A percentile compares a stretch with the other conserved stretches of the same genome.
phyloP scores from a whole-genome alignment of 2,113 vertebrate species.

The Ciconia stormi region DNA sequence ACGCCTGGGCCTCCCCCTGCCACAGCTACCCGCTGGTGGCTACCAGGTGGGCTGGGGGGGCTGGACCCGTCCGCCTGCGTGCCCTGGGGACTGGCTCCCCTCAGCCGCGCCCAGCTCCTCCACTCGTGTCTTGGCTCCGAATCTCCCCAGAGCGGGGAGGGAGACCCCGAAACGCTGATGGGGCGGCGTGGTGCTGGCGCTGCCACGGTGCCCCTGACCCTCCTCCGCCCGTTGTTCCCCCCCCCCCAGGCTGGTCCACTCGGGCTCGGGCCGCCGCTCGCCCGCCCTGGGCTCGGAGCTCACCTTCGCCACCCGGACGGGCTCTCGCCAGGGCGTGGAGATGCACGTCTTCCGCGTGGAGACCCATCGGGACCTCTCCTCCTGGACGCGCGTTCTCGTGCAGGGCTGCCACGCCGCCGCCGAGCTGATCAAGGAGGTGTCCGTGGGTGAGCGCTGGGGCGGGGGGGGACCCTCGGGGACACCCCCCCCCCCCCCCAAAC shows the following conservation, averaged over 20 bases:
- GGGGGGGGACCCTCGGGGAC: fast-evolving
- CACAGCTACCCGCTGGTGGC: constrained; percentile 91
- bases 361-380: constrained; percentile 92
- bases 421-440: constrained; percentile 91
- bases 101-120: fast-evolving
- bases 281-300: constrained; percentile 86
- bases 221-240: not conserved
- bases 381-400: constrained; percentile 90
- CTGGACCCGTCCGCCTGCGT: no score
- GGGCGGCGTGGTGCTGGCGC: fast-evolving
- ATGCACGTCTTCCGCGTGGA: constrained; percentile 92
- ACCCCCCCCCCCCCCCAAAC: no score
- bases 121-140: not conserved
- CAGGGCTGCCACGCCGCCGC: constrained; percentile 90
- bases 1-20: constrained; percentile 88
- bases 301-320: constrained; percentile 89
- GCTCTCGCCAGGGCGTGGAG: constrained; percentile 90
- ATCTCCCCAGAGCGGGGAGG: not conserved
- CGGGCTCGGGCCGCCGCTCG: constrained; percentile 83
- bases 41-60: constrained; percentile 81
- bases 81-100: fast-evolving
- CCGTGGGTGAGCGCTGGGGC: constrained; percentile 64
- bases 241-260: constrained; percentile 87
- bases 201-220: fast-evolving
- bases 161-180: fast-evolving